Base-by-base conservation (phyloP, 2,113 vertebrate species). In the Tringa solitaria region DNA sequence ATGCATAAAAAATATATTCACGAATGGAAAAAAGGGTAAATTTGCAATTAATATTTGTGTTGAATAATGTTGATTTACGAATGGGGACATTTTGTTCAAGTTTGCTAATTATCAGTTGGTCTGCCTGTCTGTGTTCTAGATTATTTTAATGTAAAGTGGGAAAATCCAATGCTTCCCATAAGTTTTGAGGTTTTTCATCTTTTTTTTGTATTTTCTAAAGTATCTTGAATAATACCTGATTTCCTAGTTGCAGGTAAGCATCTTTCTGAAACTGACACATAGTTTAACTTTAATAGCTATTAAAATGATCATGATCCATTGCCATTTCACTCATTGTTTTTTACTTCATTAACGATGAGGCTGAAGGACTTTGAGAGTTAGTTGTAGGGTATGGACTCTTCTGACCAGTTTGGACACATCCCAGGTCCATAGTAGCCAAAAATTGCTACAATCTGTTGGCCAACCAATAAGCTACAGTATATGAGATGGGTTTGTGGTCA, bases 11-110 rank as follows among this genome's bases (percentile, higher is more conserved):
- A 95, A 89, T 69, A 76, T 48, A 96, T 96, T 96, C 84, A 94
- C 28, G 21, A 70, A 83, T 41, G 85, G 84, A 27, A 60, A 90
- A 80, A 94, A 91, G 51, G 24, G 19, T 79, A 82, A 26, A 96
- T 97, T 96, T 95, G 86, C 91, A 95, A 95, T 95, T 96, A 95
- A 87, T 95, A 96, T 93, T 91, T 89, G 32, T 65, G 21, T 48
- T 80, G 84, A 94, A 91, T 94, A 87, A 91, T 87, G 92, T 57
- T 93, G 27, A 76, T 90, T 91, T 95, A 75, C 7, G 6, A 87
- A 93, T 51, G 87, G 61, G 37, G 41, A 93, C 91, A 70, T 89
- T 91, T 95, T 93, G 91, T 94, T 89, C 41, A 4, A 61, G 65
- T 80, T 95, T 86, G 22, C 26, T 94, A 95, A 96, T 96, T 87